Evolutionary conservation across 2,113 vertebrate genomes (phyloP).

Genomic region (Accipiter cooperii): DNA sequence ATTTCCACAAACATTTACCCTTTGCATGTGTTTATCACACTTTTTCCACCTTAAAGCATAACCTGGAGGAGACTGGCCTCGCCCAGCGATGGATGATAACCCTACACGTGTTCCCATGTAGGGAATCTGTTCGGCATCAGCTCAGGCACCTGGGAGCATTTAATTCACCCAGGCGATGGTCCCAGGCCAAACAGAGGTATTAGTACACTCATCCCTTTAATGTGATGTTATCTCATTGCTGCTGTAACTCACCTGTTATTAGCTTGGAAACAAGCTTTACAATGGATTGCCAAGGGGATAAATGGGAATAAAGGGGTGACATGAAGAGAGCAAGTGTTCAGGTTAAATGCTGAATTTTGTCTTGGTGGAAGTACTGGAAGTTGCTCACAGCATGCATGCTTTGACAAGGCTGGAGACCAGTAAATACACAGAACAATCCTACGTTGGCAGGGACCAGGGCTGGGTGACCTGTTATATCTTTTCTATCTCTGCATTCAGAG

Average conservation of each 20-base stretch:
- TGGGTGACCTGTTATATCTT: not conserved
- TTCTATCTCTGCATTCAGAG: not conserved
- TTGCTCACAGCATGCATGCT: not conserved
- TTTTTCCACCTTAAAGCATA: not conserved
- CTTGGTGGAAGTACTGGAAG: not conserved
- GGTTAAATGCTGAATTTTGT: not conserved
- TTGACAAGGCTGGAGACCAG: not conserved
- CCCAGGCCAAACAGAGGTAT: not conserved
- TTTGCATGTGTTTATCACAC: not conserved
- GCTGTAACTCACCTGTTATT: not conserved
- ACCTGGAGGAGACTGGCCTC: not conserved
- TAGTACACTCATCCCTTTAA: not conserved
- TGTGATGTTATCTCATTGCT: not conserved
- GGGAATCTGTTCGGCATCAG: not conserved
- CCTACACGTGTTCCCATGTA: not conserved
- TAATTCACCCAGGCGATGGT: not conserved
- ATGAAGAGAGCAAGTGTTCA: not conserved
- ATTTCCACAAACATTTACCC: not conserved
- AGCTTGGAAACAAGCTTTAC: not conserved
- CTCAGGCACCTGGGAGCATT: not conserved
- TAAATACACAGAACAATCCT: not conserved
- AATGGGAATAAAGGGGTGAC: not conserved
- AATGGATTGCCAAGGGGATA: not conserved
- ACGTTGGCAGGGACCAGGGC: not conserved
- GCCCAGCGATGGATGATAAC: not conserved